A percentile compares a stretch with the other conserved stretches of the same genome.
Conservation (phyloP, 2,113 vertebrate species). For the Thoracochromis brauschi region DNA sequence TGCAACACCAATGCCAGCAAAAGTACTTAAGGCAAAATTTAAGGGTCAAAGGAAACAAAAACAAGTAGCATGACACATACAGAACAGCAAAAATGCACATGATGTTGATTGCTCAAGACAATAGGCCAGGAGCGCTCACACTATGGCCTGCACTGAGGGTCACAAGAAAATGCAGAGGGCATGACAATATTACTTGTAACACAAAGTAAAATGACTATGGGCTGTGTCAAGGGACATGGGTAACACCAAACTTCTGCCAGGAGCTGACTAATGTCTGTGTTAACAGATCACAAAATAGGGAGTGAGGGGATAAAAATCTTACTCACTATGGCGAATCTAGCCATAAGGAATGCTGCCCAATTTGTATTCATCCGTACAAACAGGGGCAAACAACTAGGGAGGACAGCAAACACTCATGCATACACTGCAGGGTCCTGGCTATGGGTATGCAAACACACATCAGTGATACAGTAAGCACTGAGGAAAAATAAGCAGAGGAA, state of each 20-base stretch:
- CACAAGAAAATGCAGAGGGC: neutral
- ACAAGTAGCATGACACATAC: conserved; percentile 8
- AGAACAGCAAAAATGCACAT: neutral
- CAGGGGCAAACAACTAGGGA: conserved; percentile 28
- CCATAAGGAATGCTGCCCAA: conserved; percentile 23
- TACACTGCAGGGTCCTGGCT: conserved; percentile 3
- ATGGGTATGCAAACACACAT: conserved; percentile 16
- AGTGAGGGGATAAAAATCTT: neutral
- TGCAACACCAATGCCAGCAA: neutral
- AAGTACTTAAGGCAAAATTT: neutral
- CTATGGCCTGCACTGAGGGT: neutral
- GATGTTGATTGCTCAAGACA: conserved; percentile 8
- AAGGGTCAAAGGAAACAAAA: conserved; percentile 17
- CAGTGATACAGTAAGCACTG: neutral
- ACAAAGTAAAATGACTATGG: neutral
- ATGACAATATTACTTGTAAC: conserved; percentile 18
- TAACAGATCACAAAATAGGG: neutral
- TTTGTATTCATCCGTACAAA: conserved; percentile 61
- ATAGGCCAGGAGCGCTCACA: conserved; percentile 8
- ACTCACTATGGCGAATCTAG: conserved; percentile 8
- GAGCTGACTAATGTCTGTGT: neutral
- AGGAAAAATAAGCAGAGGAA: neutral
- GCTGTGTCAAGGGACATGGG: conserved; percentile 2
- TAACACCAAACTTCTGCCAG: conserved; percentile 3
- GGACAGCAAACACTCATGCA: conserved; percentile 25